Evolutionary conservation across 37 sponge, comb jelly and placozoan species (phyloP).

Genomic region (Mnemiopsis leidyi): DNA sequence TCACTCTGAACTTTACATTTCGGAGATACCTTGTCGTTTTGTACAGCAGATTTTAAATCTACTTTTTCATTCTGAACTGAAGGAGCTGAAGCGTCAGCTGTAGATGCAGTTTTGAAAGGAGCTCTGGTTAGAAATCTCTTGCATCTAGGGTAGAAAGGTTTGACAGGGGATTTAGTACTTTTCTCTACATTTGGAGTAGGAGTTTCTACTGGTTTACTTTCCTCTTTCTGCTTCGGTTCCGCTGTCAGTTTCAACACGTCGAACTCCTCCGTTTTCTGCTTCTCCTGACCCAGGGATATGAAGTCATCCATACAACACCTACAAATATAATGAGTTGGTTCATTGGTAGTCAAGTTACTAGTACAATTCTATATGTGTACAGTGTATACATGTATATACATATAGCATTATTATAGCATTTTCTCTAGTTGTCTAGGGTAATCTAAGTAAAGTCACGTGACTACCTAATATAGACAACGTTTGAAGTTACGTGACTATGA

Average conservation of each 20-base stretch:
- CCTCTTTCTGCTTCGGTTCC: neutral
- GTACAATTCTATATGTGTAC: too few species aligned
- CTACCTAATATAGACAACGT: too few species aligned
- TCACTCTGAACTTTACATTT: neutral
- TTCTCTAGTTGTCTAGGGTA: too few species aligned
- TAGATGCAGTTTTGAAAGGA: neutral
- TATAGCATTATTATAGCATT: too few species aligned
- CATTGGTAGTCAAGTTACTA: too few species aligned
- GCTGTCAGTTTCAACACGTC: constrained; percentile 4
- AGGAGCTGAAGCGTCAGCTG: neutral
- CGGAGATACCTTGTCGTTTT: neutral
- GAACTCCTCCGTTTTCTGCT: neutral
- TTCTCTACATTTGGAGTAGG: neutral
- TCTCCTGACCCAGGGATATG: neutral
- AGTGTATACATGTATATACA: too few species aligned
- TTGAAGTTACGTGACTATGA: too few species aligned
- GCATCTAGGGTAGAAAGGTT: constrained; percentile 55
- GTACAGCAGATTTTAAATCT: neutral
- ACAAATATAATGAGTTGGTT: too few species aligned
- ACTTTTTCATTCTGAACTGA: too few species aligned
- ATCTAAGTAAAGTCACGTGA: too few species aligned
- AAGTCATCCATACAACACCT: constrained; percentile 13
- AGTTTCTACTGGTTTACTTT: neutral
- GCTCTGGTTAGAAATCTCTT: constrained; percentile 23
- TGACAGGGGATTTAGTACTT: neutral